Conservation (phyloP, 1,140 invertebrate genomes). For the Atopsyche davidsoni region DNA sequence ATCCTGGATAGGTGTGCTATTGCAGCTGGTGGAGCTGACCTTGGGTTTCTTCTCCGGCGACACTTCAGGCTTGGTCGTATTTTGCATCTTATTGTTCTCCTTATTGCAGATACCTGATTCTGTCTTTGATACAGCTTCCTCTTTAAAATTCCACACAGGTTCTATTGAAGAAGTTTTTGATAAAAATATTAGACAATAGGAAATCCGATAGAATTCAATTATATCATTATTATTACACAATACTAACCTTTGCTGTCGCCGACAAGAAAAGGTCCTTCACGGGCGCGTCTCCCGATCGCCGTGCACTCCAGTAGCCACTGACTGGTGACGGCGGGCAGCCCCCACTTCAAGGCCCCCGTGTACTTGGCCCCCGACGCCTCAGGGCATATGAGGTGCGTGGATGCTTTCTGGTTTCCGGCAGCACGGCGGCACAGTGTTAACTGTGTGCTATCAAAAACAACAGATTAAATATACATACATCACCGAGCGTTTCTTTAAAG, state of each 20-base stretch:
- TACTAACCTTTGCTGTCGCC: slow-evolving; percentile 46
- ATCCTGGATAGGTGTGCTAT: too few relatives aligned
- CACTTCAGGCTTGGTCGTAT: too few relatives aligned
- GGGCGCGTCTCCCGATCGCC: slow-evolving; percentile 43
- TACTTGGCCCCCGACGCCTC: slow-evolving; percentile 73
- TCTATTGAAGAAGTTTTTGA: too few relatives aligned
- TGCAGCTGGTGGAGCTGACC: too few relatives aligned
- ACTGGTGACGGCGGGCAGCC: slow-evolving; percentile 64
- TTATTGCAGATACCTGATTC: too few relatives aligned
- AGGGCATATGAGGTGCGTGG: slow-evolving; percentile 74
- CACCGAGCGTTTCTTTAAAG: too few relatives aligned
- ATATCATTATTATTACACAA: not conserved
- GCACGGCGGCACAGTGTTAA: slow-evolving; percentile 41
- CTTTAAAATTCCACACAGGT: too few relatives aligned
- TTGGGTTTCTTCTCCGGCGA: too few relatives aligned
- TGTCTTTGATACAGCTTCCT: too few relatives aligned
- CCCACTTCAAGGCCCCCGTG: slow-evolving; percentile 77
- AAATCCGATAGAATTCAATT: not conserved
- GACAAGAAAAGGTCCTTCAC: slow-evolving; percentile 56
- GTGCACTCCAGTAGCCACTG: slow-evolving; percentile 74
- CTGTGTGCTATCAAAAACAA: slow-evolving; percentile 36
- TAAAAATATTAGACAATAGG: not conserved
- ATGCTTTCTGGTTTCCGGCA: slow-evolving; percentile 46
- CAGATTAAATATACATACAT: too few relatives aligned
- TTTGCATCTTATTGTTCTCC: too few relatives aligned